A percentile compares a stretch with the other conserved stretches of the same genome.
Evolutionary conservation across 1,140 invertebrate genomes (phyloP).

Genomic region (Drosophila obscura): DNA sequence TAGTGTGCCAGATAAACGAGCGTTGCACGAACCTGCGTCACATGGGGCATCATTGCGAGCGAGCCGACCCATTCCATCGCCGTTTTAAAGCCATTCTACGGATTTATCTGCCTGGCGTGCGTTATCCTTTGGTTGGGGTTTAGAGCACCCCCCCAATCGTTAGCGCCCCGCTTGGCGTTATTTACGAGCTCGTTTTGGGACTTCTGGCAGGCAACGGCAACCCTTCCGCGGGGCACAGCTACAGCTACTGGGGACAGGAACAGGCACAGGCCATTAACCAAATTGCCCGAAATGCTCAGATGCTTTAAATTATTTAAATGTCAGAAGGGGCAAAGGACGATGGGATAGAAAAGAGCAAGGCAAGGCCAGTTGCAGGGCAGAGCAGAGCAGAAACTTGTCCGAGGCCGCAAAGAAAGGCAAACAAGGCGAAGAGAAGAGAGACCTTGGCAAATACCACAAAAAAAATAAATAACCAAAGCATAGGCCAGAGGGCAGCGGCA

Average conservation of each 20-base stretch:
- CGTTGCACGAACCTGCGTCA: constrained; percentile 54
- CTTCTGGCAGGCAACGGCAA: constrained; percentile 21
- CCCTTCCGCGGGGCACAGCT: constrained; percentile 37
- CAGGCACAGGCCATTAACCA: constrained; percentile 70
- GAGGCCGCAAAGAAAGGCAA: constrained; percentile 50
- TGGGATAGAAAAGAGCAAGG: constrained; percentile 36
- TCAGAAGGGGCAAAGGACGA: too few relatives aligned
- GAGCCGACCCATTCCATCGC: background rate
- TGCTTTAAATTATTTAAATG: constrained; percentile 77
- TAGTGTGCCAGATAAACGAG: constrained; percentile 56
- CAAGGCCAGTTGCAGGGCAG: constrained; percentile 39
- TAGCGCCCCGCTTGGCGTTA: constrained; percentile 38
- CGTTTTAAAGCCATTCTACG: constrained; percentile 23
- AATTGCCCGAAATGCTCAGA: constrained; percentile 75
- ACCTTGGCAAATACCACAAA: constrained; percentile 57
- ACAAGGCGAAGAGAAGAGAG: constrained; percentile 49
- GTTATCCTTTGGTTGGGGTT: too few relatives aligned
- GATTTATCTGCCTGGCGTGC: constrained; percentile 19
- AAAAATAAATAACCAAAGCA: constrained; percentile 43
- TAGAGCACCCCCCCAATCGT: constrained; percentile 14
- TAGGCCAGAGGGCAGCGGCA: constrained; percentile 6
- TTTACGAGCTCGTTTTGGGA: constrained; percentile 58
- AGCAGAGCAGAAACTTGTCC: constrained; percentile 38
- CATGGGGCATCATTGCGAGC: constrained; percentile 39
- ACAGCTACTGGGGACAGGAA: too few relatives aligned